phyloP scores from a whole-genome alignment of 2,797 vertebrate genomes.

The Sebastes umbrosus region DNA sequence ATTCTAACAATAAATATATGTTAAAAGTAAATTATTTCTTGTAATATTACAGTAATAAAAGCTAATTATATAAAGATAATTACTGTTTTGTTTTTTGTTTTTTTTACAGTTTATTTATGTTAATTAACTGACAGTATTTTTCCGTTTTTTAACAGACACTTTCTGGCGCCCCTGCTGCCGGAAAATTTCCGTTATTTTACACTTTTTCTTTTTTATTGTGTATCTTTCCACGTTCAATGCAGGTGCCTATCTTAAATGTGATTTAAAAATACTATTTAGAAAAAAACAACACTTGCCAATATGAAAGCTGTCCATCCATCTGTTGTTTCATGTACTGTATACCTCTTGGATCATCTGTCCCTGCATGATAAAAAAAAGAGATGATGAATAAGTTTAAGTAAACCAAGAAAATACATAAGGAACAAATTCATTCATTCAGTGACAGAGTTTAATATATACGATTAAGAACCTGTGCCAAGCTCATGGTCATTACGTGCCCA shows the following conservation, averaged over 20 bases:
- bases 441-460: neutral
- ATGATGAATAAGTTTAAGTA: neutral
- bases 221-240: neutral
- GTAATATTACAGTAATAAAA: too few relatives aligned
- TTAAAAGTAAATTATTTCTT: too few relatives aligned
- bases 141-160: too few relatives aligned
- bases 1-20: too few relatives aligned
- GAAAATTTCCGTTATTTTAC: too few relatives aligned
- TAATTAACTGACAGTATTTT: too few relatives aligned
- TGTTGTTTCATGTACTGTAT: neutral
- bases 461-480: constrained; percentile 4
- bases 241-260: neutral
- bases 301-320: neutral
- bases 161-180: too few relatives aligned
- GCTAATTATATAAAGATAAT: too few relatives aligned
- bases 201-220: too few relatives aligned
- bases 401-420: neutral
- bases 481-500: constrained; percentile 13
- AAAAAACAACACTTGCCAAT: neutral
- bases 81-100: too few relatives aligned
- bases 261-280: neutral
- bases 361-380: neutral
- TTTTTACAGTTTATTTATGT: too few relatives aligned
- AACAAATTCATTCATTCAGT: neutral
- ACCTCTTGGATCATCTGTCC: neutral